Base-by-base conservation (phyloP, 2,888 invertebrate genomes). In the Cephus runcator region DNA sequence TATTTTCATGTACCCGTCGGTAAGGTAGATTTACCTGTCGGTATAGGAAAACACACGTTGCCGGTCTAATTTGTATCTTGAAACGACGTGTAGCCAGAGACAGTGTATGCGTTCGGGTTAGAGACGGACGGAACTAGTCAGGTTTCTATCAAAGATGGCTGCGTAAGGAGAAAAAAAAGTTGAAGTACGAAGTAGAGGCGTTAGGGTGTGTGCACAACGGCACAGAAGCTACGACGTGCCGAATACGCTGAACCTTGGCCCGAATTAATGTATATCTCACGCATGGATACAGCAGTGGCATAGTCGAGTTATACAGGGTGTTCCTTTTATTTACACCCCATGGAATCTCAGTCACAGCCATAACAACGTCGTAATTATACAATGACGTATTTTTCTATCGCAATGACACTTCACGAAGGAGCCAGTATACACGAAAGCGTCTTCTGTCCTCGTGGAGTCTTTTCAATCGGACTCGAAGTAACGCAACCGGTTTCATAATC, bases 141-240 rank as follows among this genome's bases (percentile, higher is more conserved):
- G 71, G 71, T 71, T 71, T 71, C 71, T 71, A 71, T 71, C 71
- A 71, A 71, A 71, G 71, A 71, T 71, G 71, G 71, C 71, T 33
- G 71, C 34, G 71, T 23, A 69, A 33, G 33, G 71, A 71, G 71
- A 71, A 6, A 56, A 11, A 34, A 34, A 71, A 71, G 1, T 71
- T 34, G 12, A 23, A 31, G 71, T 69, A 69, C 30, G 11, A 31
- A 3, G 69, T 1, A 34, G 71, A 71, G 34, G 71, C 71, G 12
- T 71, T 34, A 71, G 34, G 71, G 34, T 9, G 71, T 31, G 71
- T 31, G 31, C 71, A 71, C 71, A 71, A 31, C 31, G 33, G 6
- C 31, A 34, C 71, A 9, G 23, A 23, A 56, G 23, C 56, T 56
- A 56, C 23, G 6, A 9, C 56, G 23, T 23, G 23, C 23, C 56